These are phyloP conservation scores for Lacanobia wlatinum DNA, from an alignment of 2,888 invertebrate genomes.

Conservation along the genomic window DNA sequence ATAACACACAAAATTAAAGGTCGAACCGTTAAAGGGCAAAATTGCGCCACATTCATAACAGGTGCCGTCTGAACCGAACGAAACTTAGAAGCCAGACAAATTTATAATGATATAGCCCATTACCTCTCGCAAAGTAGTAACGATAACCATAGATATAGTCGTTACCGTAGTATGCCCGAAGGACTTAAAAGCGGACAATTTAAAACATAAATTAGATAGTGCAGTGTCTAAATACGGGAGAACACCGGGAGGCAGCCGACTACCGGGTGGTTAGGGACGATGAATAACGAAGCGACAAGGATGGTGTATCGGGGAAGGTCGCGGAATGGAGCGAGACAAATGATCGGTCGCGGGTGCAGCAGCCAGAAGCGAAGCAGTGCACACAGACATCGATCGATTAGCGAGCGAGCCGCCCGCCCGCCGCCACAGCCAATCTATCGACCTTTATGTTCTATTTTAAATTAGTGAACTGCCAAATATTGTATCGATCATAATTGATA, in stretches of 20 bases:
- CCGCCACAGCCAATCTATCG: slow-evolving; percentile 85
- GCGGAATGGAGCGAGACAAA: slow-evolving; percentile 81
- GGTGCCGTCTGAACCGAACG: slow-evolving; percentile 71
- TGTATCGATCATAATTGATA: slow-evolving; percentile 73
- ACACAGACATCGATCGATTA: slow-evolving; percentile 90
- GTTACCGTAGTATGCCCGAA: slow-evolving; percentile 78
- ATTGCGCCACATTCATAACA: slow-evolving; percentile 79
- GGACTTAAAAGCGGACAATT: slow-evolving; percentile 85
- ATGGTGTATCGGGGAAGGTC: slow-evolving; percentile 79
- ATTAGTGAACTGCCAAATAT: slow-evolving; percentile 79
- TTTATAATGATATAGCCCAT: slow-evolving; percentile 87
- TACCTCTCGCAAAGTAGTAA: slow-evolving; percentile 80
- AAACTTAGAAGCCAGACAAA: slow-evolving; percentile 81
- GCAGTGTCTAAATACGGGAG: slow-evolving; percentile 89
- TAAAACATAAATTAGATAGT: slow-evolving; percentile 90
- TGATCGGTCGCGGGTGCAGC: slow-evolving; percentile 80
- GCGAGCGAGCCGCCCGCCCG: slow-evolving; percentile 81
- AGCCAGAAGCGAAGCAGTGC: slow-evolving; percentile 83
- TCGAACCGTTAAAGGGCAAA: slow-evolving; percentile 73
- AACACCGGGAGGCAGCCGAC: slow-evolving; percentile 85
- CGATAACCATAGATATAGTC: slow-evolving; percentile 85
- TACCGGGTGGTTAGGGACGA: slow-evolving; percentile 89
- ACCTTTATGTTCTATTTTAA: slow-evolving; percentile 82
- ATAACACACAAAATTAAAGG: slow-evolving; percentile 69
- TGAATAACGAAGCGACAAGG: slow-evolving; percentile 87